Percentiles rank a stretch among this genome's conserved stretches.
Conservation (phyloP, 2,888 invertebrate species). For the Trichogramma dendrolimi region DNA sequence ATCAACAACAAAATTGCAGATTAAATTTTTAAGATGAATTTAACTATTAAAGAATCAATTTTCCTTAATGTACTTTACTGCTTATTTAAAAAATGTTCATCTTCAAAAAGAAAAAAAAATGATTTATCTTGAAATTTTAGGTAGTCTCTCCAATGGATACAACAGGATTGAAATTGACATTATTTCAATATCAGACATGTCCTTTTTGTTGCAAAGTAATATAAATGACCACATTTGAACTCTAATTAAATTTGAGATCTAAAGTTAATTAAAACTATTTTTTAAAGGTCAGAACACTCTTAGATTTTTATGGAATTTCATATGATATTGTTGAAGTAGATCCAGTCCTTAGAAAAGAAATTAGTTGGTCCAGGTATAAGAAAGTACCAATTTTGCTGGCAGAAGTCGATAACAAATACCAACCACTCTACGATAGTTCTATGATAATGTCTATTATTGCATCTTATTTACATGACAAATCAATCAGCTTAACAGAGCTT, state of each 20-base stretch:
- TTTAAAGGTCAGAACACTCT: conserved; percentile 63
- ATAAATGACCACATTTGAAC: conserved; percentile 3
- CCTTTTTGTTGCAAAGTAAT: conserved; percentile 93
- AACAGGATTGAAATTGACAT: conserved; percentile 70
- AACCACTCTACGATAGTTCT: conserved; percentile 88
- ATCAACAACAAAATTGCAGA: not conserved
- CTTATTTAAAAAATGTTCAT: no score
- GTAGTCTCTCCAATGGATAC: conserved; percentile 63
- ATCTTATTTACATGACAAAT: conserved; percentile 66
- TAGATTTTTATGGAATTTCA: conserved; percentile 88
- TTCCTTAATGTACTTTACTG: no score
- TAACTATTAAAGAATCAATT: not conserved
- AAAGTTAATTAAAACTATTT: conserved; percentile 1
- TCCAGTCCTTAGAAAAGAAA: conserved; percentile 84
- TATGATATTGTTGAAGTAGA: conserved; percentile 97
- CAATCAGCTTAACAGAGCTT: conserved; percentile 64
- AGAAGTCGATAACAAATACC: conserved; percentile 69
- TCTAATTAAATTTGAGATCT: not conserved
- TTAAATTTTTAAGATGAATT: conserved; percentile 8
- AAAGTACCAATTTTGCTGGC: conserved; percentile 91
- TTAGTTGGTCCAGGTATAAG: conserved; percentile 89
- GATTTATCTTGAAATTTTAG: conserved; percentile 51
- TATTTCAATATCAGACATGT: conserved; percentile 96
- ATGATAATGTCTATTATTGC: conserved; percentile 87
- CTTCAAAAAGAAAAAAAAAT: no score